Evolutionary conservation across 64 coral and sea anemone species (phyloP).

Genomic region (Acropora tenuis): DNA sequence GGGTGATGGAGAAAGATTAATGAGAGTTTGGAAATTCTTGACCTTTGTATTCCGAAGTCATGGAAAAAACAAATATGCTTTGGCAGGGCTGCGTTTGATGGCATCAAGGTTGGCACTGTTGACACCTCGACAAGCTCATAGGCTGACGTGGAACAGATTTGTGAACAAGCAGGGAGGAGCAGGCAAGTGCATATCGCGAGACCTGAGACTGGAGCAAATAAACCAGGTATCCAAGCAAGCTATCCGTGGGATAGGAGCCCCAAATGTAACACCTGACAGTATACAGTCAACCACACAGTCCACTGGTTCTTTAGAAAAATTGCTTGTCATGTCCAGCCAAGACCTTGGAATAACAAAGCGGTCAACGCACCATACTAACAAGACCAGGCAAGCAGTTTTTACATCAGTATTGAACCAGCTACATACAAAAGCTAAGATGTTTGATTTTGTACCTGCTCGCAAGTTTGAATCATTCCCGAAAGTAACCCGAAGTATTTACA

Average conservation of each 20-base stretch:
- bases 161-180: slow-evolving; percentile 47
- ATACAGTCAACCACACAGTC: slow-evolving; percentile 55
- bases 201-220: slow-evolving; percentile 64
- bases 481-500: slow-evolving; percentile 45
- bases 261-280: slow-evolving; percentile 47
- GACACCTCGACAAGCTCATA: slow-evolving; percentile 48
- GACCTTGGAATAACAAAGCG: slow-evolving; percentile 34
- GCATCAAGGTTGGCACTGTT: slow-evolving; percentile 59
- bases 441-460: slow-evolving; percentile 47
- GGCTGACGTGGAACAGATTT: slow-evolving; percentile 74
- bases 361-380: slow-evolving; percentile 54
- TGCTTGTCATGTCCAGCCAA: slow-evolving; percentile 52
- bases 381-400: slow-evolving; percentile 54
- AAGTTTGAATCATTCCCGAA: slow-evolving; percentile 59
- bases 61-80: slow-evolving; percentile 67
- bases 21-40: slow-evolving; percentile 69
- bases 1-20: slow-evolving; percentile 68
- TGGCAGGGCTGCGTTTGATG: slow-evolving; percentile 59
- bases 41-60: slow-evolving; percentile 65
- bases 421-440: slow-evolving; percentile 12
- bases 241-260: slow-evolving; percentile 54
- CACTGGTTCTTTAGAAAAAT: slow-evolving; percentile 53
- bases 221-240: slow-evolving; percentile 56
- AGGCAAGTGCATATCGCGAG: slow-evolving; percentile 59
- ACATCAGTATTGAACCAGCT: slow-evolving; percentile 56